phyloP scores from a whole-genome alignment of 2,113 vertebrate species.

The Oryzias melastigma region DNA sequence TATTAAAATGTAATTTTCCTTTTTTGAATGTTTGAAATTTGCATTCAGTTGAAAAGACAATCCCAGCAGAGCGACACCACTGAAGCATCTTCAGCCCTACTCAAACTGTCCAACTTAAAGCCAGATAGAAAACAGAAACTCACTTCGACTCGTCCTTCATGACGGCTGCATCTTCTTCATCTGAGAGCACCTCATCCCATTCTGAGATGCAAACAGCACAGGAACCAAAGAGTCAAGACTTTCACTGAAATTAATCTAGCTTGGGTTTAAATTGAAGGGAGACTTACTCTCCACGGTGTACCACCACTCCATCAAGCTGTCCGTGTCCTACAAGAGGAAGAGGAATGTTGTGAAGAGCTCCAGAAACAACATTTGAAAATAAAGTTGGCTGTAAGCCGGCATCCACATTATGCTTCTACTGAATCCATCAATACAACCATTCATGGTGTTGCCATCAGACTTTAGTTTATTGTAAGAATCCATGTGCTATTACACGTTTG shows the following conservation, averaged over 20 bases:
- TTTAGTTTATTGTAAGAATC: no score
- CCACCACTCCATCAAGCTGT: conserved; percentile 81
- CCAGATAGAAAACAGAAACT: neutral
- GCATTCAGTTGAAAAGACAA: no score
- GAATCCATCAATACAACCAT: no score
- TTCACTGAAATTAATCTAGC: neutral
- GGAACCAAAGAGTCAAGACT: neutral
- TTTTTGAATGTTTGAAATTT: no score
- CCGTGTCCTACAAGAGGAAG: conserved; percentile 71
- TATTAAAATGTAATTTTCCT: no score
- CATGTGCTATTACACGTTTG: no score
- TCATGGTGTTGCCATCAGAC: no score
- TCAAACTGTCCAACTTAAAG: no score
- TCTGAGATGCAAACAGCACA: conserved; percentile 51
- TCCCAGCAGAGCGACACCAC: no score
- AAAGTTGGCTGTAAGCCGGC: neutral
- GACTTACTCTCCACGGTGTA: conserved; percentile 75
- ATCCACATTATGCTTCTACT: no score
- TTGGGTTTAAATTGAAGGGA: neutral
- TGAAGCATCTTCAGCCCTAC: no score
- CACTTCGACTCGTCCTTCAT: conserved; percentile 71
- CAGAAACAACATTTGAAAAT: neutral
- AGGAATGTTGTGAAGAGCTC: neutral
- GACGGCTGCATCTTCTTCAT: conserved; percentile 54
- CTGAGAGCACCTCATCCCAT: conserved; percentile 76